These are phyloP conservation scores for Pachypsylla venusta DNA, from an alignment of 1,140 invertebrate genomes.

Conservation along the genomic window DNA sequence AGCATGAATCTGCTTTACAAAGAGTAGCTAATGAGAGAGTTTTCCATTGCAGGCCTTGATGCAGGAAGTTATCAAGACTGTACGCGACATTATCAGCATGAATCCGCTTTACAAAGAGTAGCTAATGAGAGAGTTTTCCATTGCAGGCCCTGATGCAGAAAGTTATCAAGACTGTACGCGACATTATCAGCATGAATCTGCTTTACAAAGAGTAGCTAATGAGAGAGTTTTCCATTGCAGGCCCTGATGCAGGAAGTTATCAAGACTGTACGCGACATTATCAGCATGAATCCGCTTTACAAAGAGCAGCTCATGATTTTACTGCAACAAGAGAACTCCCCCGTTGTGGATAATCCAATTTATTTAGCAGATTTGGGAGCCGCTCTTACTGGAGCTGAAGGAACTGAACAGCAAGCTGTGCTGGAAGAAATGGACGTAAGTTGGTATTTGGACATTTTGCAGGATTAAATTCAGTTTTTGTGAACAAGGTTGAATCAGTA, in stretches of 20 bases:
- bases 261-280: slow-evolving; percentile 94
- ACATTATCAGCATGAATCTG: slow-evolving; percentile 92
- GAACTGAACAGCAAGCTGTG: slow-evolving; percentile 81
- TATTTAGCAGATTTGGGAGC: slow-evolving; percentile 94
- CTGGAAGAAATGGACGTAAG: slow-evolving; percentile 89
- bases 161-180: slow-evolving; percentile 92
- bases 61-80: slow-evolving; percentile 95
- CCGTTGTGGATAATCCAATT: slow-evolving; percentile 96
- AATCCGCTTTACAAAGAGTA: slow-evolving; percentile 88
- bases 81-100: slow-evolving; percentile 88
- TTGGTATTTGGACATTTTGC: too few relatives aligned
- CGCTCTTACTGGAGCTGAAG: slow-evolving; percentile 82
- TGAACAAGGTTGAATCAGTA: too few relatives aligned
- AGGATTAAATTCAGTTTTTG: too few relatives aligned
- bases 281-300: slow-evolving; percentile 88
- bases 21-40: slow-evolving; percentile 72
- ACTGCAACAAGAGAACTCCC: slow-evolving; percentile 78
- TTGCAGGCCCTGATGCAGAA: slow-evolving; percentile 80
- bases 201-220: slow-evolving; percentile 80
- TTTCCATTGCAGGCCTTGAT: slow-evolving; percentile 56
- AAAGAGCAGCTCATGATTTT: slow-evolving; percentile 83
- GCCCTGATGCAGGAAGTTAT: slow-evolving; percentile 93
- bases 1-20: slow-evolving; percentile 88
- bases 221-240: slow-evolving; percentile 40
- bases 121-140: slow-evolving; percentile 50